Conservation (phyloP, 2,113 vertebrate genomes). For the Myiozetetes cayanensis region DNA sequence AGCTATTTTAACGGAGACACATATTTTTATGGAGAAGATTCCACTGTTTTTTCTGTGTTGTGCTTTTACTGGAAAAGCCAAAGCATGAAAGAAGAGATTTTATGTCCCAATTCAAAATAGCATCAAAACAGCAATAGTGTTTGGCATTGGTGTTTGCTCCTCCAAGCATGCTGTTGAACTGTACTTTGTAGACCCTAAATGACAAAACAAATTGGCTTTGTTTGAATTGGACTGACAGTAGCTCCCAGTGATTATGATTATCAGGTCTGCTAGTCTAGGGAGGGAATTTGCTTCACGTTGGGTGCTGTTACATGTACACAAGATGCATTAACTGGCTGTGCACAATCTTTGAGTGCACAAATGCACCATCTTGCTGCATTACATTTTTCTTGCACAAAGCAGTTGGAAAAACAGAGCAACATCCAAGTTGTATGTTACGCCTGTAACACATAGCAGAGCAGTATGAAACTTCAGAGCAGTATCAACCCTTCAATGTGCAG, state of each 20-base stretch:
- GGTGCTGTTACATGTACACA: background rate
- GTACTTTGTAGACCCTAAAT: background rate
- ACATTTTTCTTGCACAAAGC: background rate
- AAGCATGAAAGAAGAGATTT: constrained; percentile 11
- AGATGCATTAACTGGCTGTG: background rate
- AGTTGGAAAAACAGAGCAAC: background rate
- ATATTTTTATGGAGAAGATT: constrained; percentile 36
- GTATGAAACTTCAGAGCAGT: background rate
- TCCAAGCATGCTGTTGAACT: background rate
- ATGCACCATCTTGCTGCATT: background rate
- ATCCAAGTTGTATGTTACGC: background rate
- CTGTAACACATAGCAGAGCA: background rate
- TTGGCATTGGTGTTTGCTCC: background rate
- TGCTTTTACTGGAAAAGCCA: background rate
- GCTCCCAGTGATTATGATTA: constrained; percentile 16
- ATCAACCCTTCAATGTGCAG: background rate
- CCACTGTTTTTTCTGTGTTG: background rate
- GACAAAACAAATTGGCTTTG: constrained; percentile 1
- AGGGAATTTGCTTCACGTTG: constrained; percentile 1
- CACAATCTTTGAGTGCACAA: background rate
- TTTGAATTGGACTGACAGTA: background rate
- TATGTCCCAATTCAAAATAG: background rate
- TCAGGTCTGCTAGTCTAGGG: background rate
- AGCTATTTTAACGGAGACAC: constrained; percentile 30
- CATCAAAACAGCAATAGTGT: constrained; percentile 13